Base-by-base conservation (phyloP, 2,888 invertebrate genomes). In the Laothoe populi region DNA sequence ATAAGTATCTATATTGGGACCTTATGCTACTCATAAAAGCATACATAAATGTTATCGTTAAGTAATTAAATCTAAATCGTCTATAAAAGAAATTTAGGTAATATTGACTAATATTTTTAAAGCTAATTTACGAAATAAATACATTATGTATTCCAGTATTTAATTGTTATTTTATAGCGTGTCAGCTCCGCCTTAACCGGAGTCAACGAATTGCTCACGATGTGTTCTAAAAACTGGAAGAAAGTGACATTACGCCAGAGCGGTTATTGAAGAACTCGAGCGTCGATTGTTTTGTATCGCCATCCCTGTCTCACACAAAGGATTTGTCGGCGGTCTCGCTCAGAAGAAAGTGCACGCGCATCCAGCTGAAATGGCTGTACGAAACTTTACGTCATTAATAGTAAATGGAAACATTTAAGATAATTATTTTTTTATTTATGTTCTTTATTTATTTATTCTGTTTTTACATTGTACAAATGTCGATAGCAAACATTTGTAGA, bases 311-410 rank as follows among this genome's bases (percentile, higher is more conserved):
- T 66, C n/a, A 42, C 63, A 7, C 58, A 60, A 45, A 61, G 42
- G 42, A 68, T 59, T 23, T 63, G 61, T 80, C 57, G 3, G 63
- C 70, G 64, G 63, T 87, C 81, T 82, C 84, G 66, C 63, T 84
- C 83, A 79, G 81, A 92, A 90, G 92, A 92, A 90, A 92, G 91
- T 90, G 83, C 78, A 76, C 84, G 84, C 78, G 80, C 86, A 84
- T 77, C 73, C 81, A 82, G 73, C 75, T 78, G 78, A 84, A 81
- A n/a, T n/a, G n/a, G n/a, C 74, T 35, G 73, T 60, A 4, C 2
- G 4, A 4, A 5, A 5, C 68, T 85, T 86, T 87, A 89, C 88
- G 89, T 91, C 90, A 91, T 73, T 70, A 16, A 60, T 78, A 85
- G 88, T 85, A 82, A 65, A 78, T 63, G 64, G 2, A 59, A 66